These are phyloP conservation scores for Drosophila mercatorum DNA, from an alignment of 2,888 invertebrate species.

Conservation along the genomic window DNA sequence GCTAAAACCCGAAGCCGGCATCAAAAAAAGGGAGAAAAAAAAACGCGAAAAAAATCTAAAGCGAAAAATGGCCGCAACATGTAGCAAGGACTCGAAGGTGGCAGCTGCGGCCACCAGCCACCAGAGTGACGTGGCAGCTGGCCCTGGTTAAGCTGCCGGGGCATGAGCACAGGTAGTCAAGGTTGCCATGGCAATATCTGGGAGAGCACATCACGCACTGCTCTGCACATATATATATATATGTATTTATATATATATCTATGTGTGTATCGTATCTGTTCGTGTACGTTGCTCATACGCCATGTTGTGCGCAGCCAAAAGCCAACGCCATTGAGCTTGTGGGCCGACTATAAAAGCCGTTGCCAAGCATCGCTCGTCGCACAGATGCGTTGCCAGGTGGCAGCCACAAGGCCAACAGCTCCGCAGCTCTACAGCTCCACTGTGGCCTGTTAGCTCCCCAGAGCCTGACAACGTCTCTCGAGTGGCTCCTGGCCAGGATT, in stretches of 20 bases:
- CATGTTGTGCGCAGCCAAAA: slow-evolving; percentile 73
- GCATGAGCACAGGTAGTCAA: slow-evolving; percentile 77
- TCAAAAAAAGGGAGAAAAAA: background rate
- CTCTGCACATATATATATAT: background rate
- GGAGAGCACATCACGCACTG: slow-evolving; percentile 46
- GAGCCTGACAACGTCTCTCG: slow-evolving; percentile 46
- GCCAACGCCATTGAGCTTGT: slow-evolving; percentile 30
- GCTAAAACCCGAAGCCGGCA: slow-evolving; percentile 31
- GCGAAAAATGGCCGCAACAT: slow-evolving; percentile 36
- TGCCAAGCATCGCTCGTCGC: slow-evolving; percentile 67
- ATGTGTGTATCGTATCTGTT: slow-evolving; percentile 25
- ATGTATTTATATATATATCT: slow-evolving; percentile 1
- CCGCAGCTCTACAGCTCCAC: slow-evolving; percentile 1
- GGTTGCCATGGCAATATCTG: slow-evolving; percentile 81
- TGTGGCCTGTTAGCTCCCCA: slow-evolving; percentile 18
- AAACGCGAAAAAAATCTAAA: background rate
- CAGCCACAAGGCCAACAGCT: slow-evolving; percentile 58
- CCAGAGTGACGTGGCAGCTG: slow-evolving; percentile 30
- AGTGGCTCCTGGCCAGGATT: slow-evolving; percentile 56
- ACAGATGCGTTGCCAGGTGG: slow-evolving; percentile 74
- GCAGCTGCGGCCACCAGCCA: slow-evolving; percentile 37
- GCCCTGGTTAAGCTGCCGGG: slow-evolving; percentile 62
- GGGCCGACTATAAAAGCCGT: slow-evolving; percentile 72
- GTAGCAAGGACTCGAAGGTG: slow-evolving; percentile 38
- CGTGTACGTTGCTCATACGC: slow-evolving; percentile 68